Evolutionary conservation across 2,888 invertebrate genomes (phyloP).

Genomic region (Bimastos eiseni): DNA sequence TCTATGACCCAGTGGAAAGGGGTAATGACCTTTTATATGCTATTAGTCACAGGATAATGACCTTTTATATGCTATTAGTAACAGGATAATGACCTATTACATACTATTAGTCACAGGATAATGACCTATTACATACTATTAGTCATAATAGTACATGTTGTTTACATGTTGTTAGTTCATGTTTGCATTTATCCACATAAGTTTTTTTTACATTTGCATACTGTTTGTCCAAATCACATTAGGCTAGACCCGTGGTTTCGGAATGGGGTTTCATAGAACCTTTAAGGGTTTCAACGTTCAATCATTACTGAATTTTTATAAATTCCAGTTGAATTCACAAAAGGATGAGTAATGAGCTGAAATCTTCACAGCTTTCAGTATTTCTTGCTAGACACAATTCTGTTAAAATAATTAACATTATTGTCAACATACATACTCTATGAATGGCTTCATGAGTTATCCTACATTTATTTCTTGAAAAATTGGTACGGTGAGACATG

Average conservation of each 20-base stretch:
- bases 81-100: constrained; percentile 44
- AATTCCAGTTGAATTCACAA: too few relatives aligned
- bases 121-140: background rate
- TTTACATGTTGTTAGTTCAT: background rate
- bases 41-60: constrained; percentile 44
- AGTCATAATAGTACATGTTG: too few relatives aligned
- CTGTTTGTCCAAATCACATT: background rate
- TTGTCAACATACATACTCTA: background rate
- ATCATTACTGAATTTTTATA: background rate
- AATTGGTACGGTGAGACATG: background rate
- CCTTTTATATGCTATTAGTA: background rate
- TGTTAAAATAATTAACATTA: background rate
- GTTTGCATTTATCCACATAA: background rate
- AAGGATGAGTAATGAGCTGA: too few relatives aligned
- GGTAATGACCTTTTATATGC: constrained; percentile 41
- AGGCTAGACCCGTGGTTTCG: background rate
- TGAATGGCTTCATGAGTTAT: background rate
- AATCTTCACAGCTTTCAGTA: background rate
- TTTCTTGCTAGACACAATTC: background rate
- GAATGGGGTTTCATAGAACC: background rate
- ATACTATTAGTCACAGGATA: constrained; percentile 44
- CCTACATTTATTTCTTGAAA: background rate
- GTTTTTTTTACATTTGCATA: background rate
- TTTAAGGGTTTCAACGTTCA: background rate
- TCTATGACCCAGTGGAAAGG: constrained; percentile 71